A percentile compares a stretch with the other conserved stretches of the same genome.
phyloP scores from a whole-genome alignment of 2,113 vertebrate species.

The Maccullochella peelii region DNA sequence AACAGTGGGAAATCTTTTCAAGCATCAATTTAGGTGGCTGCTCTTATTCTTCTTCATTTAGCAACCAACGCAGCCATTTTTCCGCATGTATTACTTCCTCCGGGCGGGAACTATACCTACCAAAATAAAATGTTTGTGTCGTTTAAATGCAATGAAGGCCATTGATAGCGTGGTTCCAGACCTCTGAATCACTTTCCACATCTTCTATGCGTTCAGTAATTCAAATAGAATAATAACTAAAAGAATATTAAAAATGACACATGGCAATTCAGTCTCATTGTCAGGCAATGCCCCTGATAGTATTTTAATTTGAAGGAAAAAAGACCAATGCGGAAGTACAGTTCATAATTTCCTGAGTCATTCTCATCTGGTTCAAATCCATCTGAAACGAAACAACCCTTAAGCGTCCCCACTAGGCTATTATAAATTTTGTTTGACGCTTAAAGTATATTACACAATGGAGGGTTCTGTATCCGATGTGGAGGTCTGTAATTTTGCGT shows the following conservation, averaged over 20 bases:
- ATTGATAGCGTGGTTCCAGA: rapidly evolving
- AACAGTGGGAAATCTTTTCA: rapidly evolving
- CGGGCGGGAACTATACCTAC: background rate
- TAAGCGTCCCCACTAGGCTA: rapidly evolving
- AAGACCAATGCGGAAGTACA: constrained; percentile 48
- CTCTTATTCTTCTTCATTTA: background rate
- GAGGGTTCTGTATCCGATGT: constrained; percentile 89
- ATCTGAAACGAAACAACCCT: background rate
- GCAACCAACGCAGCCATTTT: background rate
- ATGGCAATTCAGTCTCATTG: background rate
- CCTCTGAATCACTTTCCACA: rapidly evolving
- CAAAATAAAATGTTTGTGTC: constrained; percentile 51
- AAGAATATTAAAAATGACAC: background rate
- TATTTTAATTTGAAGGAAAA: constrained; percentile 66
- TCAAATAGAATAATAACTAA: background rate
- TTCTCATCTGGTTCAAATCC: constrained; percentile 39
- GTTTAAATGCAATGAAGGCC: background rate
- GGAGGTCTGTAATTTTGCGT: constrained; percentile 92
- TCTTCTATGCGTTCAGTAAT: rapidly evolving
- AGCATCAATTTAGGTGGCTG: background rate
- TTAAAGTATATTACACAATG: constrained; percentile 76
- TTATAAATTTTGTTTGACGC: background rate
- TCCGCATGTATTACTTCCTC: constrained; percentile 47
- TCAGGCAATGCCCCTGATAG: rapidly evolving
- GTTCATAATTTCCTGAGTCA: constrained; percentile 72